Conservation (phyloP, 2,888 invertebrate species). For the Scaeva pyrastri region DNA sequence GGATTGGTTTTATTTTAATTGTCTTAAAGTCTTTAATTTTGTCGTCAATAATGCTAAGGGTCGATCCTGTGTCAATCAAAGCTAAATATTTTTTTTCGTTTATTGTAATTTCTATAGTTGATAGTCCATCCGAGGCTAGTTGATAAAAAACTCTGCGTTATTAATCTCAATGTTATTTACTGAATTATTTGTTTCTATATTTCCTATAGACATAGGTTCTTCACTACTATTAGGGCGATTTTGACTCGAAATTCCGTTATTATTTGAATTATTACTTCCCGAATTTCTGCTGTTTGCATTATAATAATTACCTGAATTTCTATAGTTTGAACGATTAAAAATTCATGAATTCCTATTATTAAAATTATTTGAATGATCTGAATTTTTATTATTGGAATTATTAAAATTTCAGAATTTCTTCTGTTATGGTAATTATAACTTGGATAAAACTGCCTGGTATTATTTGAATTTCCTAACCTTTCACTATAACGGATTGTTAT, state of each 20-base stretch:
- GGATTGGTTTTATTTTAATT: slow-evolving; percentile 39
- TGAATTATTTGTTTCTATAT: too few relatives aligned
- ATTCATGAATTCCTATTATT: too few relatives aligned
- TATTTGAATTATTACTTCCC: neutral
- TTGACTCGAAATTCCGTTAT: neutral
- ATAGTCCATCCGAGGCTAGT: neutral
- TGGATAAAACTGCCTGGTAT: too few relatives aligned
- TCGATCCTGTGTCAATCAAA: too few relatives aligned
- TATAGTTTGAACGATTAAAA: too few relatives aligned
- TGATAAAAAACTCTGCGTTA: neutral
- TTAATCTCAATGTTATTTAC: neutral
- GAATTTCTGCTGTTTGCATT: neutral
- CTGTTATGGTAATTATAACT: too few relatives aligned
- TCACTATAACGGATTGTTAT: too few relatives aligned
- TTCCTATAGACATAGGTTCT: too few relatives aligned
- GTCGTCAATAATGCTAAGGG: neutral
- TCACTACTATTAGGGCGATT: neutral
- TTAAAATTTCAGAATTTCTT: too few relatives aligned
- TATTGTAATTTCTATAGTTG: neutral
- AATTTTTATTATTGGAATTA: too few relatives aligned
- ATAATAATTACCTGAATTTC: neutral
- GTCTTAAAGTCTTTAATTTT: slow-evolving; percentile 3
- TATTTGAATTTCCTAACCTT: too few relatives aligned
- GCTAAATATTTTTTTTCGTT: neutral
- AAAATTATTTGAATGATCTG: too few relatives aligned